phyloP scores from a whole-genome alignment of 2,113 vertebrate species.

The Vulpes lagopus region DNA sequence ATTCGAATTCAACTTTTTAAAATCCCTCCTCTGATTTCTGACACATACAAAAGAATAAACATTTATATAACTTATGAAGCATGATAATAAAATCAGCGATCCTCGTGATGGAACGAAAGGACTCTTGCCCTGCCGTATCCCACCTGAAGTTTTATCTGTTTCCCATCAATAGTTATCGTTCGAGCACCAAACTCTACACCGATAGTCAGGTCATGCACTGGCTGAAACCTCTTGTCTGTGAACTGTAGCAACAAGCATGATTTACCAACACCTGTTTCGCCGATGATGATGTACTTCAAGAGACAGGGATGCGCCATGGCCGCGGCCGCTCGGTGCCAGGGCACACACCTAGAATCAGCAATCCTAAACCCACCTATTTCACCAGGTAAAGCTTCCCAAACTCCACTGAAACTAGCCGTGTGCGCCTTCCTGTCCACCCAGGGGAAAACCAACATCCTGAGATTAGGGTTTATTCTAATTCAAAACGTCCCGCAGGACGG shows the following conservation, averaged over 20 bases:
- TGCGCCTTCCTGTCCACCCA: not conserved
- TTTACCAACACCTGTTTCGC: slow-evolving; percentile 94
- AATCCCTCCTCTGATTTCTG: not conserved
- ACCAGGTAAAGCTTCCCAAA: not conserved
- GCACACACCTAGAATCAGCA: not conserved
- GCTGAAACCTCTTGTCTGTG: slow-evolving; percentile 99
- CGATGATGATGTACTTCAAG: too few relatives aligned
- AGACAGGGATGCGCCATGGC: too few relatives aligned
- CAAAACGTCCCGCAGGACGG: not conserved
- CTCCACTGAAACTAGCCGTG: not conserved
- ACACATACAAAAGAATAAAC: not conserved
- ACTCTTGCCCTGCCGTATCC: slow-evolving; percentile 90
- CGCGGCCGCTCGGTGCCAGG: too few relatives aligned
- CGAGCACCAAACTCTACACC: slow-evolving; percentile 99
- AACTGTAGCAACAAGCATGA: slow-evolving; percentile 99
- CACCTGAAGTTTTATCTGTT: slow-evolving; percentile 99
- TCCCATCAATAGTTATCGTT: slow-evolving; percentile 99
- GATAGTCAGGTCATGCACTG: slow-evolving; percentile 99
- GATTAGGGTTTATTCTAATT: not conserved
- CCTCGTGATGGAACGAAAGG: too few relatives aligned
- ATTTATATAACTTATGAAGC: not conserved
- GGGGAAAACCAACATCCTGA: not conserved
- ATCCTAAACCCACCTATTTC: not conserved
- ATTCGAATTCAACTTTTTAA: not conserved
- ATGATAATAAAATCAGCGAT: not conserved